Percentiles rank a stretch among this genome's conserved stretches.
phyloP scores from a whole-genome alignment of 2,113 vertebrate species.

The Nothoprocta perdicaria region DNA sequence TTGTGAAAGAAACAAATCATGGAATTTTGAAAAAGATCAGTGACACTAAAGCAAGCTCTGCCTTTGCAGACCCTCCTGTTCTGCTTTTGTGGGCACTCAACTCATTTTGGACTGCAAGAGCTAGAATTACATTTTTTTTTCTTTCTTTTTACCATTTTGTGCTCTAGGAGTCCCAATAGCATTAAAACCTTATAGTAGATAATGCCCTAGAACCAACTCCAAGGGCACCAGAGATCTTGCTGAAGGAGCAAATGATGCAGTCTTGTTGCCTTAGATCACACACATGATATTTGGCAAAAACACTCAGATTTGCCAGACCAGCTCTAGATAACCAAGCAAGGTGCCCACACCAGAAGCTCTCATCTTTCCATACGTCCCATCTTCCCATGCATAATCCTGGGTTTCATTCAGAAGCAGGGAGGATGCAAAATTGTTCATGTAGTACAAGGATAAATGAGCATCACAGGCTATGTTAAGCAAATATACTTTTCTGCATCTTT shows the following conservation, averaged over 20 bases:
- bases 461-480: background rate
- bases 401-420: background rate
- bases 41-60: background rate
- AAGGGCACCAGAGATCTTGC: background rate
- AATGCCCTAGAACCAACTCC: background rate
- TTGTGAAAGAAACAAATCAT: background rate
- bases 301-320: background rate
- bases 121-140: background rate
- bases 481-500: background rate
- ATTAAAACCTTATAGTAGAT: background rate
- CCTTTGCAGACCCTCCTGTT: background rate
- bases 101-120: background rate
- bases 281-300: background rate
- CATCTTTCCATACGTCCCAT: background rate
- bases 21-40: background rate
- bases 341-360: background rate
- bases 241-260: background rate
- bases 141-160: background rate
- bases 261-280: background rate
- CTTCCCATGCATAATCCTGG: background rate
- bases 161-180: background rate
- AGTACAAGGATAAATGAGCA: background rate
- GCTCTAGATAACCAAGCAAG: background rate
- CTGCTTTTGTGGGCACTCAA: background rate
- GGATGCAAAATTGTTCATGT: background rate